phyloP scores from a whole-genome alignment of 2,888 invertebrate species.

The Patella ulyssiponensis region DNA sequence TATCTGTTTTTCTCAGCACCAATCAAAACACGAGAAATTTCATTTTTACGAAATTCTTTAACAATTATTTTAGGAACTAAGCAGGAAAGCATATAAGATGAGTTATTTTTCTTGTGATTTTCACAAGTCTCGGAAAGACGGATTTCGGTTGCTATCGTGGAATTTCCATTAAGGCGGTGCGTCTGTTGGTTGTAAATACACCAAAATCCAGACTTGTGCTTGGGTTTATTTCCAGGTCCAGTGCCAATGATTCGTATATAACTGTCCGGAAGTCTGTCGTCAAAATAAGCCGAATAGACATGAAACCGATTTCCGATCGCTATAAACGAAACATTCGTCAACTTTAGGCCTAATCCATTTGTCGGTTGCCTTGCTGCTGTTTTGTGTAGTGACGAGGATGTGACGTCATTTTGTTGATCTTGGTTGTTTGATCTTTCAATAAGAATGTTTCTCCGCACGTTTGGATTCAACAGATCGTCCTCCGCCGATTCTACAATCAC shows the following conservation, averaged over 20 bases:
- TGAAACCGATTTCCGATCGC: neutral
- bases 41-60: neutral
- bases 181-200: slow-evolving; percentile 21
- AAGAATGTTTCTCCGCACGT: neutral
- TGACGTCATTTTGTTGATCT: neutral
- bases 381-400: neutral
- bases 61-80: slow-evolving; percentile 21
- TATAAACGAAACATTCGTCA: neutral
- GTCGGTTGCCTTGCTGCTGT: neutral
- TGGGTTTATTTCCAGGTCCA: slow-evolving; percentile 10
- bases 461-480: neutral
- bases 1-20: slow-evolving; percentile 6
- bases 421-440: neutral
- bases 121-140: slow-evolving; percentile 32
- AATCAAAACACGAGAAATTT: slow-evolving; percentile 11
- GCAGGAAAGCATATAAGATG: slow-evolving; percentile 31
- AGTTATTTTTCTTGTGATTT: slow-evolving; percentile 20
- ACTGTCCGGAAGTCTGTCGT: slow-evolving; percentile 3
- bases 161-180: neutral
- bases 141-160: slow-evolving; percentile 10
- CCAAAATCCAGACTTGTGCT: slow-evolving; percentile 23
- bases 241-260: slow-evolving; percentile 21
- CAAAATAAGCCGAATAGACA: slow-evolving; percentile 21
- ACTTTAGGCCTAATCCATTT: neutral
- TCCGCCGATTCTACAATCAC: neutral